Base-by-base conservation (phyloP, 92 coral and sea anemone genomes). In the Micromussa lordhowensis region DNA sequence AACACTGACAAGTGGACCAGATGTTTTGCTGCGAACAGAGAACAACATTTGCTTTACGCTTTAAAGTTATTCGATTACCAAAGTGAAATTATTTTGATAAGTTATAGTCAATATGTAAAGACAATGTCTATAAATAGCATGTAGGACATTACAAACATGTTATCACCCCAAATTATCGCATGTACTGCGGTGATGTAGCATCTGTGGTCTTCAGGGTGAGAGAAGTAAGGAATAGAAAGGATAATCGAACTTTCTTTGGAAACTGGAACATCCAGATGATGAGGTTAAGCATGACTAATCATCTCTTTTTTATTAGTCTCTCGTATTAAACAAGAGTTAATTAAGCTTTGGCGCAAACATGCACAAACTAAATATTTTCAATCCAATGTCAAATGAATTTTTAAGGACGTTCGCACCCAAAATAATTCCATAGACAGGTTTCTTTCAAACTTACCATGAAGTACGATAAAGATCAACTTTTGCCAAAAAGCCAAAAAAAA, bases 1-100 rank as follows among this genome's bases (percentile, higher is more conserved):
- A 11, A 80, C 78, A 73, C 15, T 73, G 78, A 35, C 83, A 31
- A 58, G 83, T 3, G 44, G 68, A 58, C 83, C 83, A 80, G 71
- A 58, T 80, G 83, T 80, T 55, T 10, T 57, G 30, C 30, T 32
- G 24, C 44, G 13, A 79, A n/a, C 40, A 51, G 72, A 54, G 12
- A 53, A 83, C 32, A 44, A 31, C 32, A 36, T 32, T 83, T 71
- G 32, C 72, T 83, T 83, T n/a, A 36, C 68, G 68, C 48, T 51
- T 11, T 30, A 61, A 31, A 59, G 21, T 36, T 31, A 71, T 53
- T 83, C 49, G 48, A 21, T 38, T 40, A 71, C 75, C 13, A 53
- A 70, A 49, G 29, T 53, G 19, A 54, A 32, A 31, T 70, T 32
- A 17, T 49, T 83, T 70, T 55, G 40, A 58, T 82, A 53, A 82